Base-by-base conservation (phyloP, 1,140 invertebrate species). In the Meloidogyne hapla region DNA sequence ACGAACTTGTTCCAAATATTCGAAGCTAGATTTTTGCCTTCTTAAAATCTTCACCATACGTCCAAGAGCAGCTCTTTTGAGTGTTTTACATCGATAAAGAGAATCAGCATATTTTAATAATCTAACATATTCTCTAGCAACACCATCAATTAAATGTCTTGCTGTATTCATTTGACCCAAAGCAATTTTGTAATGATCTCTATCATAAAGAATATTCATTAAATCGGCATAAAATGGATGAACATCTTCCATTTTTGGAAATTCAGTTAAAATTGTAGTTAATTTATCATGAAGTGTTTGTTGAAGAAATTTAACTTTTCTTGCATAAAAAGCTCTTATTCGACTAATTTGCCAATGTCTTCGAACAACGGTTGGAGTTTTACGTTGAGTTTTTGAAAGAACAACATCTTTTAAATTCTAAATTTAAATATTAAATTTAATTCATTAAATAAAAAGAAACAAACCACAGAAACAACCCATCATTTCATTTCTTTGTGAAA, bases 181-280 rank as follows among this genome's bases (percentile, higher is more conserved):
- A 83, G 95, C 96, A 65, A 99, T 89, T 89, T 99, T 99, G 90
- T 97, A 99, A 90, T 99, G 96, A 88, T 99, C 96, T 86, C 96
- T 96, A 86, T 99, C 96, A 88, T 99, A 99, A 8, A 99, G 89
- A n/a, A 98, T 93, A 88, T 99, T 99, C 93, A 99, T 96, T 77
- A 99, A 90, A 89, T 99, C 96, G 0, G 96, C 94, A 90, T 99
- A 99, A 88, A 99, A 99, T 0, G 96, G 97, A 91, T 99, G 97
- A 10, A 99, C 93, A 89, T 99, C 92, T 91, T 99, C 95, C 64
- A 99, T 88, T 89, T 98, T 99, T 0, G 96, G 97, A 89, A 99
- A 99, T 84, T 99, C 95, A 85, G 93, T 93, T 78, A 99, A 92
- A 78, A 99, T 98, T 87, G 93, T 91, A 5, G 93, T 93, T n/a